These are phyloP conservation scores for Dendronephthya gigantea DNA, from an alignment of 64 coral and sea anemone genomes.

Conservation along the genomic window DNA sequence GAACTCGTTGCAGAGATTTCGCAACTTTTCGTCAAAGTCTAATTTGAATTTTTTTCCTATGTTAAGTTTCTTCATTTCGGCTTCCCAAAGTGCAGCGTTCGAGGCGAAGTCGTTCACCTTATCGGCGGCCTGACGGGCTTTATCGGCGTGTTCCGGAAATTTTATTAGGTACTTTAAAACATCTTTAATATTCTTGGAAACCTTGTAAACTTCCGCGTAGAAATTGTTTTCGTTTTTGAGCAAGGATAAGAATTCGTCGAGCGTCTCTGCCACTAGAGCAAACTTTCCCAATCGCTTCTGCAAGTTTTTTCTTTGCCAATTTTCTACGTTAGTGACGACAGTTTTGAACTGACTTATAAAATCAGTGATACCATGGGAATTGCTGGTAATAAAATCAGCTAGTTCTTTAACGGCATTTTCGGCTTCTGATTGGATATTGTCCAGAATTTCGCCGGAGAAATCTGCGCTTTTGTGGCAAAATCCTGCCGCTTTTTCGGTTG, in stretches of 20 bases:
- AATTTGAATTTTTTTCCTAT: slow-evolving; percentile 59
- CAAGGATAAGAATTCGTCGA: slow-evolving; percentile 6
- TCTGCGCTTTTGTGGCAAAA: neutral
- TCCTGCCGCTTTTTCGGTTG: neutral
- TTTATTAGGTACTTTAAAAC: slow-evolving; percentile 47
- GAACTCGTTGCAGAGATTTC: slow-evolving; percentile 66
- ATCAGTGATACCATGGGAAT: neutral
- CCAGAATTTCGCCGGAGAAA: neutral
- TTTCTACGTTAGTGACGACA: neutral
- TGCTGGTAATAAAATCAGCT: neutral
- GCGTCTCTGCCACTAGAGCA: neutral
- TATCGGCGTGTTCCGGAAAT: slow-evolving; percentile 59
- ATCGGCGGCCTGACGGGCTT: slow-evolving; percentile 71
- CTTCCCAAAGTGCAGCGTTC: slow-evolving; percentile 45
- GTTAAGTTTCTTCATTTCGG: slow-evolving; percentile 52
- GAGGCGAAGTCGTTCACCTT: slow-evolving; percentile 63
- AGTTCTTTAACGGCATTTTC: neutral
- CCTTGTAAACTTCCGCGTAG: neutral
- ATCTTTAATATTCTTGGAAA: slow-evolving; percentile 38
- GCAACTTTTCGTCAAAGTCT: slow-evolving; percentile 55
- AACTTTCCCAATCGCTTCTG: neutral
- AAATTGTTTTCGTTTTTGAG: slow-evolving; percentile 1
- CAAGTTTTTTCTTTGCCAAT: neutral
- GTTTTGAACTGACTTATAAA: neutral
- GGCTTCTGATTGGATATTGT: neutral